Base-by-base conservation (phyloP, 2,888 invertebrate species). In the Acanthococcus lagerstroemiae region DNA sequence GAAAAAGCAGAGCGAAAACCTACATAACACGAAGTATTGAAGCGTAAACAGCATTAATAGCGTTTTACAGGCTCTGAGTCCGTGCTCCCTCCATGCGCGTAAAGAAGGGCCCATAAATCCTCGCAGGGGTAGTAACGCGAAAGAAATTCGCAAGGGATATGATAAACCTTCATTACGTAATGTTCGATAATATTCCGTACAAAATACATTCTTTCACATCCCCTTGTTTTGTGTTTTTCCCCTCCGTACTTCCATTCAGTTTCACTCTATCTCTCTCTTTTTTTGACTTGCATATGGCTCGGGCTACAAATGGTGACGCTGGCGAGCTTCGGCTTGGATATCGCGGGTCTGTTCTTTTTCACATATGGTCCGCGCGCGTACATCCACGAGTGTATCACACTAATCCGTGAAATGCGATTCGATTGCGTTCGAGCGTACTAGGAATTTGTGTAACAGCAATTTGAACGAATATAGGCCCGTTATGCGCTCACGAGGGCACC, bases 141-240 rank as follows among this genome's bases (percentile, higher is more conserved):
- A 46, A 45, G 58, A 58, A 58, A 58, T 58, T 58, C 58, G 58
- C 58, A 48, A 46, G 58, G 58, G 58, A 58, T 58, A 58, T 58
- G 58, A 58, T 58, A 58, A 58, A 58, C 58, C 48, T 58, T 58
- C 58, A 58, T 58, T 58, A 58, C 58, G 58, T 58, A 58, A 58
- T 58, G 58, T 44, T 58, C 58, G 58, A n/a, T 46, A 46, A 48
- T 58, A 58, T 58, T 58, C 46, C 5, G 26, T 58, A 58, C 58
- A 46, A 58, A 58, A 58, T 46, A 27, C 58, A 58, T 58, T 58
- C 58, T 58, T 45, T 58, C 15, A 58, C 58, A 58, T 58, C 45
- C 58, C 44, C 45, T 44, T 4, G 19, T 12, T 48, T n/a, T 48
- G 6, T n/a, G 6, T 6, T 17, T 6, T n/a, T 17, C n/a, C 19